phyloP scores from a whole-genome alignment of 2,888 invertebrate genomes.

The Chymomyza caudatula region DNA sequence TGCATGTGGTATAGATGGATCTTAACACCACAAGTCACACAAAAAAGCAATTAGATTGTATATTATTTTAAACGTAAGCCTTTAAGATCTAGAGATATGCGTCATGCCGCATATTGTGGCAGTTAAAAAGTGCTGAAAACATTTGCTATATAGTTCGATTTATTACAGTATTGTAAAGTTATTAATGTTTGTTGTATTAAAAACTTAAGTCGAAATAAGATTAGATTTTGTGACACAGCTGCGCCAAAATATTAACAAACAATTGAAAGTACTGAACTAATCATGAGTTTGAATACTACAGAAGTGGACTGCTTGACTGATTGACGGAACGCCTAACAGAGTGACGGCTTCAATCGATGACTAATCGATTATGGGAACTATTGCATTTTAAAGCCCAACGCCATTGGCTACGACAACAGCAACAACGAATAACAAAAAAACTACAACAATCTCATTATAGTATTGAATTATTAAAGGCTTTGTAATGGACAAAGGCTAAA shows the following conservation, averaged over 20 bases:
- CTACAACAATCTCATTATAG: not conserved
- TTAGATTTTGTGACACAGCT: slow-evolving; percentile 1
- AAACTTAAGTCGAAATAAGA: slow-evolving; percentile 17
- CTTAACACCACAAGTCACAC: too few species aligned
- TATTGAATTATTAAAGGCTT: not conserved
- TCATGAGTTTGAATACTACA: not conserved
- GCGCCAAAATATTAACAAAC: slow-evolving; percentile 7
- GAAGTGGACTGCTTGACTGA: not conserved
- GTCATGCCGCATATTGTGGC: not conserved
- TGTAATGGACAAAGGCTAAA: not conserved
- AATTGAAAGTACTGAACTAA: slow-evolving; percentile 7
- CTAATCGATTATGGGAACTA: slow-evolving; percentile 15
- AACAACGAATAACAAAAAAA: too few species aligned
- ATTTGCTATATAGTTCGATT: not conserved
- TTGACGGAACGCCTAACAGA: slow-evolving; percentile 11
- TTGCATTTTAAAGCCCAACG: not conserved
- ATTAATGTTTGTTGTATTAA: too few species aligned
- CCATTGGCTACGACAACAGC: not conserved
- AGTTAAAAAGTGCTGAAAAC: not conserved
- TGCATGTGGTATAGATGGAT: too few species aligned
- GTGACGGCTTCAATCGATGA: slow-evolving; percentile 11
- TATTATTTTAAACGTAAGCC: not conserved
- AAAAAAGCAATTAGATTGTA: too few species aligned
- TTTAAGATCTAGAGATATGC: not conserved
- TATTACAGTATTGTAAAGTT: too few species aligned